These are phyloP conservation scores for Danio tinwini DNA, from an alignment of 2,797 vertebrate species.

Conservation along the genomic window DNA sequence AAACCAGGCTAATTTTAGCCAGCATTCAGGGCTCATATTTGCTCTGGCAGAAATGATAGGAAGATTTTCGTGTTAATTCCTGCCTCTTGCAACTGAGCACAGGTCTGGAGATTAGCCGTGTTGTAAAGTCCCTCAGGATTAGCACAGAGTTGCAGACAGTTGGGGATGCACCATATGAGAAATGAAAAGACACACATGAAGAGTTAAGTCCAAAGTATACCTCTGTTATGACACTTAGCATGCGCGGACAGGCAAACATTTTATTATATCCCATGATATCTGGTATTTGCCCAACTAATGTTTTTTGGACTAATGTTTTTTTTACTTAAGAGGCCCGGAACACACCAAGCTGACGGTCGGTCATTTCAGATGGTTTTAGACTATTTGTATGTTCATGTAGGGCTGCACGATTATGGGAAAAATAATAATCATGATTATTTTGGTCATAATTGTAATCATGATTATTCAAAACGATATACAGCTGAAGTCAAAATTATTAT, in stretches of 20 bases:
- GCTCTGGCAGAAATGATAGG: constrained; percentile 26
- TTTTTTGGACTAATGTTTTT: no score
- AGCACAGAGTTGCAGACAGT: not conserved
- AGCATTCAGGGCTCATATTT: constrained; percentile 14
- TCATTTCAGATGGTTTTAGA: no score
- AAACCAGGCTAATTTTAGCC: constrained; percentile 44
- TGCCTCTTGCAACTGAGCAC: not conserved
- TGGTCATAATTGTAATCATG: no score
- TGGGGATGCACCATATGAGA: not conserved
- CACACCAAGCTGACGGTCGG: no score
- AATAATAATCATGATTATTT: no score
- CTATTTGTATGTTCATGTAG: no score
- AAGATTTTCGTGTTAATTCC: constrained; percentile 30
- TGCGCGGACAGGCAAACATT: not conserved
- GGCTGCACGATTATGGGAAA: no score
- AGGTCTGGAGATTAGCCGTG: constrained; percentile 8
- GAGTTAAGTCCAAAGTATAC: not conserved
- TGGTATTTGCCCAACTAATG: no score
- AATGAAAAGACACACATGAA: not conserved
- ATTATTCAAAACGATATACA: no score
- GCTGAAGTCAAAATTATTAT: no score
- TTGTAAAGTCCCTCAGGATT: constrained; percentile 14
- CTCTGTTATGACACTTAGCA: not conserved
- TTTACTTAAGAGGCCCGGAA: no score
- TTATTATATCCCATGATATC: no score